Base-by-base conservation (phyloP, 1,140 invertebrate species). In the Atta colombica region DNA sequence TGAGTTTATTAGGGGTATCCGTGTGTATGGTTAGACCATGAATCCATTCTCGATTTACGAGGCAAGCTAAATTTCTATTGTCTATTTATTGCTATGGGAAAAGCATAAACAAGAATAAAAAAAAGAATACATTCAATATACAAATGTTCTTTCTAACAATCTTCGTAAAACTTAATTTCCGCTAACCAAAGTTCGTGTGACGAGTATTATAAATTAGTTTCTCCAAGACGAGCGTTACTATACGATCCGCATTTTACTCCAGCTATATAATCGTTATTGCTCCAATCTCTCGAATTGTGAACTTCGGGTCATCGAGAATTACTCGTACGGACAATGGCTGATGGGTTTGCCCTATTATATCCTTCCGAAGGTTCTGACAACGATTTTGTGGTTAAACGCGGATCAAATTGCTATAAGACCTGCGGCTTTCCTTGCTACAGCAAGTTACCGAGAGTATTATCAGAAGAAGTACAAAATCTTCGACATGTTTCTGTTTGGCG, bases 331-430 rank as follows among this genome's bases (percentile, higher is more conserved):
- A 91, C 92, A 92, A 71, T 63, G 61, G 65, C 28, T 55, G 82
- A 93, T 91, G 89, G 39, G 88, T 87, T 71, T 63, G 85, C 66
- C 60, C 51, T 81, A 87, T 75, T 81, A 66, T 18, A 45, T 78
- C 65, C 31, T 72, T 53, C 69, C 61, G 16, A 16, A 31, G 39
- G 71, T 81, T 87, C 80, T 86, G 91, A 94, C 94, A 93, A 93
- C 91, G 92, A 94, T 4, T 94, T 92, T 93, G 93, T 87, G 91
- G 91, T 93, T 94, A 94, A 94, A 91, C 91, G 92, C 39, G 49
- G 55, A 87, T 92, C 85, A 94, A 94, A 94, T 94, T 94, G 86
- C 92, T 93, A 89, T 91, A 92, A 87, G 92, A 92, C 86, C 77
- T 89, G 91, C 89, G 92, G 91, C 92, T 91, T 91, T 91, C 65